Conservation (phyloP, 2,113 vertebrate species). For the Spheniscus mendiculus region DNA sequence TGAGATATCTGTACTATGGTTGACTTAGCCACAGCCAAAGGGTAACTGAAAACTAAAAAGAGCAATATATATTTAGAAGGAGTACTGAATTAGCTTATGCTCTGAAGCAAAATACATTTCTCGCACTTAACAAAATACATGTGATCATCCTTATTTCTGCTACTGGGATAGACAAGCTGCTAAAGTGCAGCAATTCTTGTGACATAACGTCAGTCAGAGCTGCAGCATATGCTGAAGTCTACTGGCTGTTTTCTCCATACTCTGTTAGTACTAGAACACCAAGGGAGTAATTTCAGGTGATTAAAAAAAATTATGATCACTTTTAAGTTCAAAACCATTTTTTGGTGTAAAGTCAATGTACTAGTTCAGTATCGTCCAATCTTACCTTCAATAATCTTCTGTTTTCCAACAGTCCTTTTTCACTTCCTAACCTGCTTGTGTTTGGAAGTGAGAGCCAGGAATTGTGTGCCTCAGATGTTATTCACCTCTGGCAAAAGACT, state of each 20-base stretch:
- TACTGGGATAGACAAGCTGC: not conserved
- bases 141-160: not conserved
- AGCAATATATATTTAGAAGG: fast-evolving
- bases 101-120: not conserved
- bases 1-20: fast-evolving
- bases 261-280: not conserved
- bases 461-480: not conserved
- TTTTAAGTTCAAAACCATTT: not conserved
- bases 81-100: not conserved
- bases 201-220: not conserved
- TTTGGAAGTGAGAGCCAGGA: not conserved
- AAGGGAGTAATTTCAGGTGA: not conserved
- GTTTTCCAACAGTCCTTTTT: not conserved
- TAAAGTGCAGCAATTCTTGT: not conserved
- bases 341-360: fast-evolving
- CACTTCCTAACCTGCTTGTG: not conserved
- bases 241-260: not conserved
- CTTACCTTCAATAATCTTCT: not conserved
- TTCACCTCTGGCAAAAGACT: not conserved
- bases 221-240: not conserved
- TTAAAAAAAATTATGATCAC: not conserved
- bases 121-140: not conserved
- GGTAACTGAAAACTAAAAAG: not conserved
- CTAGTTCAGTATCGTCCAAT: not conserved
- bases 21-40: not conserved